Percentiles rank a stretch among this genome's conserved stretches.
Conservation (phyloP, 2,113 vertebrate genomes). For the Lethenteron camtschaticum region DNA sequence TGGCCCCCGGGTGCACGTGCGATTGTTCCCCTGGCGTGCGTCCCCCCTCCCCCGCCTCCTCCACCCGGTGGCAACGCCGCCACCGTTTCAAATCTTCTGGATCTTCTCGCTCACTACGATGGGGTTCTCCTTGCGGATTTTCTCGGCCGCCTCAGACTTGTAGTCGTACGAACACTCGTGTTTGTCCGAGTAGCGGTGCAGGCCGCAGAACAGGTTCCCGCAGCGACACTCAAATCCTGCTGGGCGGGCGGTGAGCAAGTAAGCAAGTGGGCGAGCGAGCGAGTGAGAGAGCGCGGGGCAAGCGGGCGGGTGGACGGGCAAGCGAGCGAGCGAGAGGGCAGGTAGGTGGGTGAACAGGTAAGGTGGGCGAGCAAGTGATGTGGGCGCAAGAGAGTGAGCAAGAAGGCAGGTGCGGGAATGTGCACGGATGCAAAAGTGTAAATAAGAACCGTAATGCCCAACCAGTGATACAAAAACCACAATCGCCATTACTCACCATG, state of each 20-base stretch:
- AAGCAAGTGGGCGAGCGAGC: not conserved
- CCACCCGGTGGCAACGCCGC: no score
- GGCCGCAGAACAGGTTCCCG: conserved; percentile 90
- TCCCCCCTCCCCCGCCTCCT: no score
- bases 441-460: not conserved
- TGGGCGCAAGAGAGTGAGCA: not conserved
- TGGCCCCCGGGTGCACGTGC: no score
- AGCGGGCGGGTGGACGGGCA: not conserved
- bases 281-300: not conserved
- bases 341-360: not conserved
- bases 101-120: conserved; percentile 97
- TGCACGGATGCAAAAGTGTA: not conserved
- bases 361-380: not conserved
- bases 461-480: no score
- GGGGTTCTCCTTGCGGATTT: conserved; percentile 98
- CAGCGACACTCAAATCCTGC: conserved; percentile 86
- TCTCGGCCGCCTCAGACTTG: conserved; percentile 85
- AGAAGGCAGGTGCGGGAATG: not conserved
- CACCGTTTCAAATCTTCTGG: conserved; percentile 73
- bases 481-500: no score
- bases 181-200: conserved; percentile 97
- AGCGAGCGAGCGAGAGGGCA: not conserved
- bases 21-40: no score
- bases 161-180: conserved; percentile 96
- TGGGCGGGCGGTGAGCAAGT: not conserved